phyloP scores from a whole-genome alignment of 2,888 invertebrate species.

The Dryadula phaetusa region DNA sequence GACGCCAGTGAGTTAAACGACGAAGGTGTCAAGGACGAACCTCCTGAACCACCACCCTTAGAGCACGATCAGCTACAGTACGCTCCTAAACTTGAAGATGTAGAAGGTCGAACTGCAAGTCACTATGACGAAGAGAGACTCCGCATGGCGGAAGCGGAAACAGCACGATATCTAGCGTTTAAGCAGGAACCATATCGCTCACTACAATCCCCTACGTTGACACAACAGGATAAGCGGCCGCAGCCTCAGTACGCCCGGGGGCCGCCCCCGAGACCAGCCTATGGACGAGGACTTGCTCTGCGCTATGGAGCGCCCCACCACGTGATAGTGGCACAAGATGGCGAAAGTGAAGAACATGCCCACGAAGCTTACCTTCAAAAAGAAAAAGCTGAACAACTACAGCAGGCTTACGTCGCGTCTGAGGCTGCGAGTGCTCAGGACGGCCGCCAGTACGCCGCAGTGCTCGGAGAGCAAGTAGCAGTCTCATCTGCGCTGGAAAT shows the following conservation, averaged over 20 bases:
- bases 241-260: slow-evolving; percentile 55
- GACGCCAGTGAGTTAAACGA: slow-evolving; percentile 59
- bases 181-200: slow-evolving; percentile 72
- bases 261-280: slow-evolving; percentile 52
- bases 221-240: slow-evolving; percentile 55
- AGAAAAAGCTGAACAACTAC: slow-evolving; percentile 60
- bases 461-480: slow-evolving; percentile 60
- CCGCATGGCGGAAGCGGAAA: slow-evolving; percentile 67
- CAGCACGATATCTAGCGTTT: slow-evolving; percentile 73
- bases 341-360: slow-evolving; percentile 59
- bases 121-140: slow-evolving; percentile 69
- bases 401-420: slow-evolving; percentile 57
- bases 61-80: slow-evolving; percentile 57
- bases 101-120: slow-evolving; percentile 51
- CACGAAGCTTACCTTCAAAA: slow-evolving; percentile 68
- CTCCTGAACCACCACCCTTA: slow-evolving; percentile 61
- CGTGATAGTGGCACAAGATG: slow-evolving; percentile 67
- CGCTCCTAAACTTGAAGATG: slow-evolving; percentile 53
- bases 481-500: slow-evolving; percentile 66
- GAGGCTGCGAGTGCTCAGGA: slow-evolving; percentile 36
- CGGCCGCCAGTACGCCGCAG: slow-evolving; percentile 53
- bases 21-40: slow-evolving; percentile 74
- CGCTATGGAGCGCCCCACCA: slow-evolving; percentile 71
- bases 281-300: slow-evolving; percentile 61
- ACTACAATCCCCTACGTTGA: slow-evolving; percentile 51